Evolutionary conservation across 2,888 invertebrate genomes (phyloP).

Genomic region (Stegophylla sp.): DNA sequence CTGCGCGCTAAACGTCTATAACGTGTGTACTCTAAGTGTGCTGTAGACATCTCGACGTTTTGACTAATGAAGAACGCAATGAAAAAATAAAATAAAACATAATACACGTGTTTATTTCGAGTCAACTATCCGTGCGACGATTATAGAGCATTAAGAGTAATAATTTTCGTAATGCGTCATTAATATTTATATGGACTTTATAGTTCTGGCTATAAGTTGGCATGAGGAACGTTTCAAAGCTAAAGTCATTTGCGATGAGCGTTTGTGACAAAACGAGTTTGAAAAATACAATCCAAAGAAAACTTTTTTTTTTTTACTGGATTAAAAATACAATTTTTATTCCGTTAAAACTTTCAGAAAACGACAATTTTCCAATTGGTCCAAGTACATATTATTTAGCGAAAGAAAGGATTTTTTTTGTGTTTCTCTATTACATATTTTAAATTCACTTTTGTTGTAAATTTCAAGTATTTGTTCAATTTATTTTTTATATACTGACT

Average conservation of each 20-base stretch:
- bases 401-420: too few species aligned
- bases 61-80: slow-evolving; percentile 51
- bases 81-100: neutral
- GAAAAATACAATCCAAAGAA: too few species aligned
- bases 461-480: too few species aligned
- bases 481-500: too few species aligned
- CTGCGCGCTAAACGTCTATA: slow-evolving; percentile 2
- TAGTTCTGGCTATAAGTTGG: neutral
- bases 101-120: slow-evolving; percentile 9
- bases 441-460: too few species aligned
- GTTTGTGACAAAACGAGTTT: neutral
- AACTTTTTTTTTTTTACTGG: too few species aligned
- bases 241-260: neutral
- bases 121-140: slow-evolving; percentile 21
- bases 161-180: slow-evolving; percentile 11
- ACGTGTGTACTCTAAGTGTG: slow-evolving; percentile 18
- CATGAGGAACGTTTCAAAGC: neutral
- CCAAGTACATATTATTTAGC: too few species aligned
- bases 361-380: too few species aligned
- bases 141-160: slow-evolving; percentile 30
- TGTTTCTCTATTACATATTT: too few species aligned
- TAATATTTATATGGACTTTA: neutral
- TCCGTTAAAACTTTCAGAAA: too few species aligned
- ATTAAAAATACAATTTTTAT: too few species aligned
- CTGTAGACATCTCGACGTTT: slow-evolving; percentile 50